Conservation (phyloP, 2,888 invertebrate genomes). For the Lasioglossum malachurum region DNA sequence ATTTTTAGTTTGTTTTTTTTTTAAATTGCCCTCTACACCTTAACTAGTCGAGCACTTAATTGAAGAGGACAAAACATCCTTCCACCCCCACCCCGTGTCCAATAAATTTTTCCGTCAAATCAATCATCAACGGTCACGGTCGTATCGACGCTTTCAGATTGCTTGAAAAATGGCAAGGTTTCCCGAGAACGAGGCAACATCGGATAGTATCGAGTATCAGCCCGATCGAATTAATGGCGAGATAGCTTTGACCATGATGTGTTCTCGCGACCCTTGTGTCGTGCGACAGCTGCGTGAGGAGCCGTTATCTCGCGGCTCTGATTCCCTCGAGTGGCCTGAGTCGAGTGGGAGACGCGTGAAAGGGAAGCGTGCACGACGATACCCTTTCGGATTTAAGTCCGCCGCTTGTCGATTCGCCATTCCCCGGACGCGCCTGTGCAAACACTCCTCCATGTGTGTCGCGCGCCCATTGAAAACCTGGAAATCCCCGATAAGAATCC, state of each 20-base stretch:
- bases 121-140: conserved; percentile 5
- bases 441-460: conserved; percentile 52
- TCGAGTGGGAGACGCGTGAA: conserved; percentile 52
- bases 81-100: too few species aligned
- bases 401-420: conserved; percentile 26
- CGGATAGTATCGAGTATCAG: conserved; percentile 8
- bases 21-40: too few species aligned
- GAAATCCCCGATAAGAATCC: conserved; percentile 70
- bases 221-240: conserved; percentile 59
- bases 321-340: conserved; percentile 58
- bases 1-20: too few species aligned
- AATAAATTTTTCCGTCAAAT: conserved; percentile 11
- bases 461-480: conserved; percentile 55
- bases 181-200: background rate
- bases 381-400: conserved; percentile 68
- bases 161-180: conserved; percentile 40
- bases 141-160: conserved; percentile 3
- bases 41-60: too few species aligned
- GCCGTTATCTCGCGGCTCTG: conserved; percentile 64
- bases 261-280: conserved; percentile 53
- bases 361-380: conserved; percentile 45
- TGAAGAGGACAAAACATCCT: background rate
- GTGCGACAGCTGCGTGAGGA: conserved; percentile 53
- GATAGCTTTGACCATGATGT: conserved; percentile 30
- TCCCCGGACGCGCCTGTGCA: conserved; percentile 52